Percentiles rank a stretch among this genome's conserved stretches.
Conservation (phyloP, 2,113 vertebrate genomes). For the Xerus inauris region DNA sequence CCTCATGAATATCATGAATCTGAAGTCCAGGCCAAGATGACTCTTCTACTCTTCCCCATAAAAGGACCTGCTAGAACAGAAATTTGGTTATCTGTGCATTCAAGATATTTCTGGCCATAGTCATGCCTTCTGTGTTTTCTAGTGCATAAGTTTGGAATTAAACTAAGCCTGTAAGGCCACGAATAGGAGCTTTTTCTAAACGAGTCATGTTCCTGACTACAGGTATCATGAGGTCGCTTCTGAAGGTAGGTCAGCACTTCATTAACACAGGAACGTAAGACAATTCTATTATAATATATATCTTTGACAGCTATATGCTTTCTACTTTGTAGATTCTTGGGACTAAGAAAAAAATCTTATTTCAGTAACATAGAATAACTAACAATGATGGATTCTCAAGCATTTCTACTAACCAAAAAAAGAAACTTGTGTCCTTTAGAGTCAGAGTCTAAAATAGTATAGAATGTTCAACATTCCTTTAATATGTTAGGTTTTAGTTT, state of each 20-base stretch:
- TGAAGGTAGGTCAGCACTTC: neutral
- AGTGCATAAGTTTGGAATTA: neutral
- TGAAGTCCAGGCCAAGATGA: neutral
- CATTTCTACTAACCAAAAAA: neutral
- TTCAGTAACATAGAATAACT: neutral
- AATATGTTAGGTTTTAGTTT: conserved; percentile 5
- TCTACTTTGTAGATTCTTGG: conserved; percentile 1
- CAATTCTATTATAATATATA: neutral
- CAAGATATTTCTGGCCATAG: neutral
- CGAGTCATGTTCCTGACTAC: neutral
- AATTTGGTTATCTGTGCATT: neutral
- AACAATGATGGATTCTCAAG: neutral
- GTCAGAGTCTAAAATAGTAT: neutral
- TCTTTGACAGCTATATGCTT: neutral
- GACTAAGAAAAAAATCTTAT: neutral
- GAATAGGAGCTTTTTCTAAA: conserved; percentile 6
- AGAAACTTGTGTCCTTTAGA: neutral
- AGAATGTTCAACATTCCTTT: neutral
- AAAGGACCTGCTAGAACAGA: neutral
- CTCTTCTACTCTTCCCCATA: neutral
- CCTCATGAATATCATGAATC: neutral
- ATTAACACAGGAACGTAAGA: neutral
- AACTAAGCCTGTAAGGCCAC: neutral
- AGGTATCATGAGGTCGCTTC: neutral
- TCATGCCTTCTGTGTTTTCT: neutral